Base-by-base conservation (phyloP, 2,888 invertebrate species). In the Polydrusus pterygomalis region DNA sequence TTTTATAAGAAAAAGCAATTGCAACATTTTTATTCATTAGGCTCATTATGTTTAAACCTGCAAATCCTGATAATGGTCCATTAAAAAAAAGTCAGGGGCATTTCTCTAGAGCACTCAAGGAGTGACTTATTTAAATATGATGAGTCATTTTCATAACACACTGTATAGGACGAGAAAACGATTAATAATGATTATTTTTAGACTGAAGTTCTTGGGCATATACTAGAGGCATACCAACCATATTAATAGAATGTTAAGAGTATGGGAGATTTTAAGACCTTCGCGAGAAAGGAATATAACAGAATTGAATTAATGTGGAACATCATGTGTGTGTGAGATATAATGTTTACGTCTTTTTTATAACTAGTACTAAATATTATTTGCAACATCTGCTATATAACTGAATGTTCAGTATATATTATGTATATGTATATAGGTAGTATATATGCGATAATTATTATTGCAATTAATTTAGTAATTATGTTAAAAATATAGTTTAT, bases 161-260 rank as follows among this genome's bases (percentile, higher is more conserved):
- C 7, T 34, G 5, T 7, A 34, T 34, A 34, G 2, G 34, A 34
- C 34, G 34, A 10, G 34, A 34, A 34, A 34, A 8, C 8, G 10
- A 8, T 34, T 3, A 34, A 34, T 10, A 34, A 13, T 20, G 11
- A 13, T 51, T 20, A 51, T 51, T 51, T 51, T 51, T 20, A 15
- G 51, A 20, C 25, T 20, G 5, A 20, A 20, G 20, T 51, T 10
- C 51, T 51, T 51, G 20, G 51, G 51, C 13, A 20, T 51, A 15
- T 25, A 25, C 25, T 1, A 25, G 1, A 25, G 2, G 25, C 25
- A 25, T 25, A 25, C 25, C 25, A 25, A 25, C 45, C 3, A 9
- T 47, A 51, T 51, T 56, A n/a, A 56, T 56, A 56, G 25, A 56
- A 15, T n/a, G 18, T n/a, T 51, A 20, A 51, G 25, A 9, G 9